phyloP scores from a whole-genome alignment of 2,888 invertebrate species.

The Sarcophaga rosellei region DNA sequence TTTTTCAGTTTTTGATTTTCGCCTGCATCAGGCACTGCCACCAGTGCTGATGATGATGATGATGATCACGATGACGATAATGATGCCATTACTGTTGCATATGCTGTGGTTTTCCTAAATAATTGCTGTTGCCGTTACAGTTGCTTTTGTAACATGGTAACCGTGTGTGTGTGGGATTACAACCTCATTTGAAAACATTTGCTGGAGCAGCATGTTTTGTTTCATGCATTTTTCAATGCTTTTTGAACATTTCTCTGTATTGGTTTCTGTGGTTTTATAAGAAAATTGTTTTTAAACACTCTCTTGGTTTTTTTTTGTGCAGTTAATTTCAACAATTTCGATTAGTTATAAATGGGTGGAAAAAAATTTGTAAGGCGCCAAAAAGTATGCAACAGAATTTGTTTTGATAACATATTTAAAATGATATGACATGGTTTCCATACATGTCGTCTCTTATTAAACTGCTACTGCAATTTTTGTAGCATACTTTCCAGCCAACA shows the following conservation, averaged over 20 bases:
- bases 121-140: background rate
- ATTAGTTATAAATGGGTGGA: too few relatives aligned
- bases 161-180: background rate
- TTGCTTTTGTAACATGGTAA: slow-evolving; percentile 1
- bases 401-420: too few relatives aligned
- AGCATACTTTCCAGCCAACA: too few relatives aligned
- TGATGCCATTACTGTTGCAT: background rate
- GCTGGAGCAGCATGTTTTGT: background rate
- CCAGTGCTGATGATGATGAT: background rate
- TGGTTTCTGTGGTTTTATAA: background rate
- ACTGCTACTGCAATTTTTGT: too few relatives aligned
- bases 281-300: background rate
- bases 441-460: too few relatives aligned
- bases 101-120: background rate
- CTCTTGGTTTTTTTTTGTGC: too few relatives aligned
- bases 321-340: too few relatives aligned
- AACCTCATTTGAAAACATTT: slow-evolving; percentile 13
- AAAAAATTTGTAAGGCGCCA: too few relatives aligned
- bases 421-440: too few relatives aligned
- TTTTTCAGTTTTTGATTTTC: background rate
- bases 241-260: background rate
- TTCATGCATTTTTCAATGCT: background rate
- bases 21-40: background rate
- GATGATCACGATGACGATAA: too few relatives aligned
- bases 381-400: too few relatives aligned